These are phyloP conservation scores for Cyclopterus lumpus DNA, from an alignment of 2,797 vertebrate genomes.

Conservation along the genomic window DNA sequence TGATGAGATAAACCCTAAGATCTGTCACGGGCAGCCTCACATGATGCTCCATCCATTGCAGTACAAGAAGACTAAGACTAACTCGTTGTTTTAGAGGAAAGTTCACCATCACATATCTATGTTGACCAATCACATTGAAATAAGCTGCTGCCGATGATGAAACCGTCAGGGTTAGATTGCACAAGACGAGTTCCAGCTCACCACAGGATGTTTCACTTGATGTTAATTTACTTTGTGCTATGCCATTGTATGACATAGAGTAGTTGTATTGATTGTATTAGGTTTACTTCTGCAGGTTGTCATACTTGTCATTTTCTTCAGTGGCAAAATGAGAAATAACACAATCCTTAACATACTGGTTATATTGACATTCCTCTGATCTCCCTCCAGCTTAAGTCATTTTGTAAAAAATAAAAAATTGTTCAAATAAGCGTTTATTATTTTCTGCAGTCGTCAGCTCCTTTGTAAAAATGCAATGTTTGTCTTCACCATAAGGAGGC, in stretches of 20 bases:
- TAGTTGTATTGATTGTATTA: background rate
- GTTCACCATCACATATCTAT: slow-evolving; percentile 6
- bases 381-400: background rate
- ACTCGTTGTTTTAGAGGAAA: slow-evolving; percentile 8
- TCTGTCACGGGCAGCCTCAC: slow-evolving; percentile 4
- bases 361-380: background rate
- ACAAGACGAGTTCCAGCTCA: slow-evolving; percentile 3
- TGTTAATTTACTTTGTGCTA: background rate
- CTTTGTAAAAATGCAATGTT: slow-evolving; percentile 25
- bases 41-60: background rate
- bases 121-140: slow-evolving; percentile 5
- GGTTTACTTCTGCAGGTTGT: background rate
- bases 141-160: background rate
- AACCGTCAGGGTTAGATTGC: slow-evolving; percentile 1
- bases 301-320: background rate
- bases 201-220: slow-evolving; percentile 9
- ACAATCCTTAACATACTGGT: background rate
- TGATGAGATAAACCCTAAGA: slow-evolving; percentile 49
- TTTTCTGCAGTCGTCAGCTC: background rate
- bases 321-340: background rate
- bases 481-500: slow-evolving; percentile 50
- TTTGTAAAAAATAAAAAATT: background rate
- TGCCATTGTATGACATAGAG: background rate
- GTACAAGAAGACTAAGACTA: background rate
- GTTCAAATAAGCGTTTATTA: slow-evolving; percentile 1